A percentile compares a stretch with the other conserved stretches of the same genome.
Conservation (phyloP, 23 tunicate genomes). For the Halocynthia roretzi region DNA sequence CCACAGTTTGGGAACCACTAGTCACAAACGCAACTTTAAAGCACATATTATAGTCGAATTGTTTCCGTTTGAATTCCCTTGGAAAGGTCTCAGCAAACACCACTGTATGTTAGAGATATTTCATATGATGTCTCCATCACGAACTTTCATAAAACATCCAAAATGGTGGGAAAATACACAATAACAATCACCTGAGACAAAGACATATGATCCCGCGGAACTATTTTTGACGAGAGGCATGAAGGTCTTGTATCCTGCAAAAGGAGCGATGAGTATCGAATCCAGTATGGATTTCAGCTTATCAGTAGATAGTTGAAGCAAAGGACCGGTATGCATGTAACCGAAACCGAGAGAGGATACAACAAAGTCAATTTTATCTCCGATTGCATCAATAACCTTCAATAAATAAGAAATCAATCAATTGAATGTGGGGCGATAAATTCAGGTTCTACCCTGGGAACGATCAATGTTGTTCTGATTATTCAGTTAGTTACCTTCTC, state of each 20-base stretch:
- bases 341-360: conserved; percentile 73
- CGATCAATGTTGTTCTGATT: not conserved
- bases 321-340: conserved; percentile 61
- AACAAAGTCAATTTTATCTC: conserved; percentile 43
- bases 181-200: conserved; percentile 59
- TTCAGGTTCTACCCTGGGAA: not conserved
- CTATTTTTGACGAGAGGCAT: conserved; percentile 61
- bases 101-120: too few relatives aligned
- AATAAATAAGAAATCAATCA: not conserved
- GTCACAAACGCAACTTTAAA: too few relatives aligned
- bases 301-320: conserved; percentile 31
- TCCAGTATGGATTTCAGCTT: conserved; percentile 54
- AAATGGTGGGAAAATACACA: not conserved
- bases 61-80: too few relatives aligned
- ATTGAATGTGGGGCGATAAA: not conserved
- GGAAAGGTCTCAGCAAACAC: too few relatives aligned
- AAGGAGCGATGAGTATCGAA: conserved; percentile 67
- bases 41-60: too few relatives aligned
- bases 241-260: conserved; percentile 76
- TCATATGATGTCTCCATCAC: too few relatives aligned
- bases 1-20: too few relatives aligned
- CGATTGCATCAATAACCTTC: conserved; percentile 52
- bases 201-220: conserved; percentile 49
- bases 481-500: conserved; percentile 30
- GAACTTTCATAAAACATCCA: too few relatives aligned